Conservation (phyloP, 2,888 invertebrate genomes). For the Rhaphigaster nebulosa region DNA sequence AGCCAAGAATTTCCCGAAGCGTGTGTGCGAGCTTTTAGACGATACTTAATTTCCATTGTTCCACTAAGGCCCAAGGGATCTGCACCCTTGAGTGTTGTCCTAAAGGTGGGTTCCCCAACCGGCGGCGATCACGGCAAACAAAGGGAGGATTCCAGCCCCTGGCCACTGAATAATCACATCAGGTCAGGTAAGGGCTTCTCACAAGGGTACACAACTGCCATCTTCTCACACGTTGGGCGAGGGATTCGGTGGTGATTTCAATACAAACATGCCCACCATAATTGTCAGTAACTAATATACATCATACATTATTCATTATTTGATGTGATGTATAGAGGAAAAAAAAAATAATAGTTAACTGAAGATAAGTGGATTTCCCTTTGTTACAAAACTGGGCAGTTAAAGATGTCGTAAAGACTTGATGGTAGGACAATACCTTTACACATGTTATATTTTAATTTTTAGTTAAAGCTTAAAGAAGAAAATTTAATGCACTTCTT, state of each 20-base stretch:
- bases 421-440: no score
- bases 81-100: not conserved
- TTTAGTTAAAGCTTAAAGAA: no score
- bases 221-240: not conserved
- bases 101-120: not conserved
- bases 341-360: not conserved
- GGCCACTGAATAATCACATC: not conserved
- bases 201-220: no score
- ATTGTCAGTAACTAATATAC: conserved; percentile 14
- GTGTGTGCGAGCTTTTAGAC: not conserved
- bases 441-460: no score
- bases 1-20: not conserved
- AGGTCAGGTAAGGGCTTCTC: not conserved
- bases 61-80: not conserved
- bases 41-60: not conserved
- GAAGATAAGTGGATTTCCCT: not conserved
- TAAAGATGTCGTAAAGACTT: not conserved
- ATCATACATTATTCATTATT: conserved; percentile 4
- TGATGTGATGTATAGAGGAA: not conserved
- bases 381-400: not conserved
- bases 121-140: not conserved
- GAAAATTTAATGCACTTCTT: no score
- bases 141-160: not conserved
- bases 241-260: not conserved
- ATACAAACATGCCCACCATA: not conserved